phyloP scores from a whole-genome alignment of 2,888 invertebrate genomes.

The Xestia sexstrigata region DNA sequence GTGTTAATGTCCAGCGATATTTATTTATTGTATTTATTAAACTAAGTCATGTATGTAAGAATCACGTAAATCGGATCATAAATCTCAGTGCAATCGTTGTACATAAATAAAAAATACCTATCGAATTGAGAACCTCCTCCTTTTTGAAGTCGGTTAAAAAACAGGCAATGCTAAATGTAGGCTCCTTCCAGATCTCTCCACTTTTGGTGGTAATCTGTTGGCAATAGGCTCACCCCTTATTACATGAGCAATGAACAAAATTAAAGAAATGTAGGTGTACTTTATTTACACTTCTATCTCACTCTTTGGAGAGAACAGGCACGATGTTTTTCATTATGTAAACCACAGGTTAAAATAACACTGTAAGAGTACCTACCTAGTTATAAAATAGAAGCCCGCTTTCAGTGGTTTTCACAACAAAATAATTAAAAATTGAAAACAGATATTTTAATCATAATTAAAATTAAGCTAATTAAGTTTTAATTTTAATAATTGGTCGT shows the following conservation, averaged over 20 bases:
- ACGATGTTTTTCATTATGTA: not conserved
- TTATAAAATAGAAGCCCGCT: not conserved
- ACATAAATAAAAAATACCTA: too few species aligned
- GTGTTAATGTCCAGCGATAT: too few species aligned
- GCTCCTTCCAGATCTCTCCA: too few species aligned
- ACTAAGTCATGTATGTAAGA: too few species aligned
- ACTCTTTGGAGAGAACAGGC: not conserved
- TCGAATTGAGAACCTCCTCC: too few species aligned
- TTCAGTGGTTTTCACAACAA: not conserved
- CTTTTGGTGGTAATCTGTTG: too few species aligned
- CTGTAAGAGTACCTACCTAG: not conserved
- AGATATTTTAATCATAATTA: slow-evolving; percentile 27
- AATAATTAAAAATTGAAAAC: slow-evolving; percentile 13
- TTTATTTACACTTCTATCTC: not conserved
- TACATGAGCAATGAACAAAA: too few species aligned
- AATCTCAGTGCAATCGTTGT: too few species aligned
- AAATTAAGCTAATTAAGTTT: slow-evolving; percentile 15
- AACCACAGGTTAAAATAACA: not conserved
- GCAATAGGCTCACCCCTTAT: not conserved
- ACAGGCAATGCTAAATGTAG: too few species aligned
- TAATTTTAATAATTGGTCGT: slow-evolving; percentile 16
- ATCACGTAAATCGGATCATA: too few species aligned
- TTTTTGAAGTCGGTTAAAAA: too few species aligned
- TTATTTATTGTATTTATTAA: too few species aligned
- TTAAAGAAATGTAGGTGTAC: not conserved